Conservation (phyloP, 2,888 invertebrate species). For the Melitaea athalia region DNA sequence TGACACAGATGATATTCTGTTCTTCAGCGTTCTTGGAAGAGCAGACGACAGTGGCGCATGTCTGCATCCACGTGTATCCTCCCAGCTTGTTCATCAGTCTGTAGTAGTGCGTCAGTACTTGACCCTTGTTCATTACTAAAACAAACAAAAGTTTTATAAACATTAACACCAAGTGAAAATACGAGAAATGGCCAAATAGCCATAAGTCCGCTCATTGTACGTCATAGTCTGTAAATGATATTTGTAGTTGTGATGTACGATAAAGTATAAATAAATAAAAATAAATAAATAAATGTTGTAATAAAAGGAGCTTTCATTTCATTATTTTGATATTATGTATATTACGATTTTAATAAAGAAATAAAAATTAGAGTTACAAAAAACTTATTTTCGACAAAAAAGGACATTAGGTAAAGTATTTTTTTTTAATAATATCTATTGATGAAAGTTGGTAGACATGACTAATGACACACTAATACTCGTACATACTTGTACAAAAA, state of each 20-base stretch:
- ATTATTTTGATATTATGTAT: too few relatives aligned
- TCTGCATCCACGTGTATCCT: conserved; percentile 98
- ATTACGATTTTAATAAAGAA: background rate
- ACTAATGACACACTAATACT: conserved; percentile 5
- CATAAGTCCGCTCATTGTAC: too few relatives aligned
- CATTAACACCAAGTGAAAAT: background rate
- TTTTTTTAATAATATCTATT: background rate
- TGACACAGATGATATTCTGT: conserved; percentile 98
- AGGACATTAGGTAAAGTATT: too few relatives aligned
- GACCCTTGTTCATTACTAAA: conserved; percentile 97
- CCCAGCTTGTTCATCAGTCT: conserved; percentile 97
- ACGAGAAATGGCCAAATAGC: too few relatives aligned
- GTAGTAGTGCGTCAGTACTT: conserved; percentile 97
- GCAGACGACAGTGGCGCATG: conserved; percentile 97
- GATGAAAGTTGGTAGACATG: background rate
- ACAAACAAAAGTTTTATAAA: conserved; percentile 45
- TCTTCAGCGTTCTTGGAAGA: conserved; percentile 98
- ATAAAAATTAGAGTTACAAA: background rate
- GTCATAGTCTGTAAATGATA: too few relatives aligned
- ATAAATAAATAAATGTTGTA: background rate
- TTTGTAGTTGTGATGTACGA: too few relatives aligned
- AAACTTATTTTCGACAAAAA: too few relatives aligned
- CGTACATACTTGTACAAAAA: background rate
- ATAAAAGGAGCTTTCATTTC: too few relatives aligned
- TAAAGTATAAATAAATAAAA: too few relatives aligned